Percentiles rank a stretch among this genome's conserved stretches.
phyloP scores from a whole-genome alignment of 2,888 invertebrate species.

The Uropetala carovei region DNA sequence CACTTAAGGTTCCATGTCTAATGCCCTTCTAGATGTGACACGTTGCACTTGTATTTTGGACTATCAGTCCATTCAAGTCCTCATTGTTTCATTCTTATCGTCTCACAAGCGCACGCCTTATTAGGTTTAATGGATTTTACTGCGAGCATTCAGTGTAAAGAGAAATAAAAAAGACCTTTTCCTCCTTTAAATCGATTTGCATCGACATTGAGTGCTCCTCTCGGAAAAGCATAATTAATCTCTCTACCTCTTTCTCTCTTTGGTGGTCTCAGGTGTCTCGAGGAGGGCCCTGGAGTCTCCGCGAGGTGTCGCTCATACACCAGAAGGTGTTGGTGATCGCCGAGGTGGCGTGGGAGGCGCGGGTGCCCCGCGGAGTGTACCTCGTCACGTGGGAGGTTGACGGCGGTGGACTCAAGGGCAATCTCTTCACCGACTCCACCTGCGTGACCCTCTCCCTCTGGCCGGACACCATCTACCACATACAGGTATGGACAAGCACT shows the following conservation, averaged over 20 bases:
- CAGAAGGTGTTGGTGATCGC: constrained; percentile 83
- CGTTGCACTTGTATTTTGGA: constrained; percentile 2
- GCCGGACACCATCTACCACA: constrained; percentile 89
- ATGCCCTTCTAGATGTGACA: not conserved
- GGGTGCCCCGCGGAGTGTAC: constrained; percentile 79
- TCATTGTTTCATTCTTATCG: not conserved
- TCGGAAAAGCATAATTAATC: not conserved
- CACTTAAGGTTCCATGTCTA: not conserved
- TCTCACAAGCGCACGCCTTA: not conserved
- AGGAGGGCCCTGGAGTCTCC: constrained; percentile 79
- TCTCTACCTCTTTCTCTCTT: not conserved
- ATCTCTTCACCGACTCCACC: constrained; percentile 88
- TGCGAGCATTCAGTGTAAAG: not conserved
- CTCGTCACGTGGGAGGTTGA: constrained; percentile 91
- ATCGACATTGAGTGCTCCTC: constrained; percentile 3
- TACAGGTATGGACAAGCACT: constrained; percentile 79
- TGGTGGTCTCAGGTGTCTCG: constrained; percentile 50
- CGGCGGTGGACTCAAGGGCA: constrained; percentile 88
- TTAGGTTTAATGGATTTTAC: not conserved
- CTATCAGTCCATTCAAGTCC: constrained; percentile 7
- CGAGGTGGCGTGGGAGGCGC: constrained; percentile 84
- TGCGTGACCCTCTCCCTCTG: constrained; percentile 87
- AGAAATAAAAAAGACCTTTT: not conserved
- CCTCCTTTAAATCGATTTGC: not conserved
- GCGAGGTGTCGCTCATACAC: constrained; percentile 84